These are phyloP conservation scores for Vultur gryphus DNA, from an alignment of 2,797 vertebrate species.

Conservation along the genomic window DNA sequence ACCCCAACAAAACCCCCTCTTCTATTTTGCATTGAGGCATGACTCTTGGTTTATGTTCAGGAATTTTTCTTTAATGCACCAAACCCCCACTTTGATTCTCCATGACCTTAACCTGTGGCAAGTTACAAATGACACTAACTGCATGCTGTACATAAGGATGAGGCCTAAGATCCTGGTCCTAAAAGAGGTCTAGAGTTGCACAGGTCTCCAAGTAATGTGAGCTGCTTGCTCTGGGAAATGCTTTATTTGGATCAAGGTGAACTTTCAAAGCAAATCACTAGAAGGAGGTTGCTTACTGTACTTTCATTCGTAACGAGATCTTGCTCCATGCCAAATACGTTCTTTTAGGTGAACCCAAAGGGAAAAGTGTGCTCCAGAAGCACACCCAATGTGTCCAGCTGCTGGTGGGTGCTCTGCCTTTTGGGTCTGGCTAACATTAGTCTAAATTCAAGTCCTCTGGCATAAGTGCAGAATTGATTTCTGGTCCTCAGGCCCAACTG, in stretches of 20 bases:
- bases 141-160: not conserved
- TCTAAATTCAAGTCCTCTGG: not conserved
- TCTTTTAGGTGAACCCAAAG: not conserved
- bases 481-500: not conserved
- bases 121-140: not conserved
- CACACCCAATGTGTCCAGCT: not conserved
- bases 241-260: not conserved
- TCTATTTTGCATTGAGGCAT: not conserved
- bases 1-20: too few relatives aligned
- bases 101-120: not conserved
- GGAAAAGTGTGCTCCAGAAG: not conserved
- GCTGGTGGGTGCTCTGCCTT: not conserved
- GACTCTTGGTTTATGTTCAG: not conserved
- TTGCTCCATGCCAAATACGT: not conserved
- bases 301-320: not conserved
- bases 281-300: not conserved
- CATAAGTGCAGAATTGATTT: not conserved
- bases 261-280: not conserved
- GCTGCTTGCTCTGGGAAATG: not conserved
- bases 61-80: not conserved
- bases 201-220: rapidly evolving
- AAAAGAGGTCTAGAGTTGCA: not conserved
- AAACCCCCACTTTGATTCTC: not conserved
- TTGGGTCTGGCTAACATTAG: not conserved
- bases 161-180: not conserved